Base-by-base conservation (phyloP, 2,797 vertebrate species). In the Epinephelus malabaricus region DNA sequence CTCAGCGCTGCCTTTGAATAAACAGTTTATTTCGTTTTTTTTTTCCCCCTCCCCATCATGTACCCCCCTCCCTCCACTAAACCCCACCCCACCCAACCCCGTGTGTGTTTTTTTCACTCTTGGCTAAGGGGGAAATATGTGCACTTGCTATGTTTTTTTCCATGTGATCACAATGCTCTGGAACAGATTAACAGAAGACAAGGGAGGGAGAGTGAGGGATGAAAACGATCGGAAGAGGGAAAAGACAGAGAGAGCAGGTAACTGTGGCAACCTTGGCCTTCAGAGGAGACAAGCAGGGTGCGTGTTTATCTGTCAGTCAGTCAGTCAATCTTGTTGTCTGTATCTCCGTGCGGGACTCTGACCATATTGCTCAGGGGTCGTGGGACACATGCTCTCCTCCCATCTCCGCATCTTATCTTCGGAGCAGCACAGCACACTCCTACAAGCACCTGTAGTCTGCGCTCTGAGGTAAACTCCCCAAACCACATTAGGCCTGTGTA, bases 11-110 rank as follows among this genome's bases (percentile, higher is more conserved):
- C 84, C 79, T 89, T 94, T 94, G 93, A 95, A 95, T 94, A 95
- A 96, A 95, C 82, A 92, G 95, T 96, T 95, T 95, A 95, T 94
- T 94, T 94, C 91, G 30, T 82, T 86, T 84, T 87, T 88, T 86
- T 81, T 66, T 79, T 70, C 23, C 30, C 30, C 30, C 78, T 71
- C 79, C 64, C 72, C 89, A 85, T 88, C 85, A 80, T 79, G 70
- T 69, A 27, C 70, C 69, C 9, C 47, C 1, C 64, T 8, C 61
- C 54, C 73, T 14, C 75, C 74, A 62, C 58, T 56, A 25, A 60
- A 67, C 73, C 69, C 63, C 67, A 74, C 77, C 78, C 61, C 61
- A 65, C 70, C 60, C 85, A 76, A 66, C 71, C 84, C 81, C 73
- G 83, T 89, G 79, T 83, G 86, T 84, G 69, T 89, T 89, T 93